Percentiles rank a stretch among this genome's conserved stretches.
phyloP scores from a whole-genome alignment of 1,140 invertebrate species.

The Acyrthosiphon pisum region DNA sequence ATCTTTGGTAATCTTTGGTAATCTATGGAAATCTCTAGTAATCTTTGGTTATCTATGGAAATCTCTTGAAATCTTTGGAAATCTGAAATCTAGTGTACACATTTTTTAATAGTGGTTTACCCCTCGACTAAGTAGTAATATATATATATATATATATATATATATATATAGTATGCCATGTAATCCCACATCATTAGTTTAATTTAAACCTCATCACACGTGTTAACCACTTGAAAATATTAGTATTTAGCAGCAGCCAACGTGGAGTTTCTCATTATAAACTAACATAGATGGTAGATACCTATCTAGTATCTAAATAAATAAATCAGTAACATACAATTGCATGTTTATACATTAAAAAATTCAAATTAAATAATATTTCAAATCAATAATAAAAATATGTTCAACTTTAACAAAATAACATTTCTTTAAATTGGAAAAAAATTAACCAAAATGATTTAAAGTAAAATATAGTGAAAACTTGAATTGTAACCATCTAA shows the following conservation, averaged over 20 bases:
- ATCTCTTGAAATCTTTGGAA: no score
- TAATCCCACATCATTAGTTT: conserved; percentile 5
- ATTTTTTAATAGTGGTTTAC: no score
- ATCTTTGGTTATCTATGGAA: no score
- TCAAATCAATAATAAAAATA: background rate
- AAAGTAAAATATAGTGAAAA: background rate
- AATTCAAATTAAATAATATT: background rate
- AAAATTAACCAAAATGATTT: background rate
- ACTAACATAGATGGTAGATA: background rate
- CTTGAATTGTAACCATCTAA: background rate
- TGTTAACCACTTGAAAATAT: conserved; percentile 23
- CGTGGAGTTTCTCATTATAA: background rate
- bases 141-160: no score
- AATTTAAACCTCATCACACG: background rate
- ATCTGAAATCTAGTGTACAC: no score
- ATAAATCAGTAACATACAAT: background rate
- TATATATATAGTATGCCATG: background rate
- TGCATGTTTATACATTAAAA: background rate
- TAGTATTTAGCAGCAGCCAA: background rate
- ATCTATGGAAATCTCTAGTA: no score
- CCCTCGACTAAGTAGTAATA: background rate
- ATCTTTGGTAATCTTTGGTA: no score
- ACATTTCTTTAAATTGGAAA: background rate
- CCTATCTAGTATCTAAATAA: background rate
- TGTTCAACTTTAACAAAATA: background rate